Evolutionary conservation across 2,888 invertebrate species (phyloP).

Genomic region (Melanostoma mellinum): DNA sequence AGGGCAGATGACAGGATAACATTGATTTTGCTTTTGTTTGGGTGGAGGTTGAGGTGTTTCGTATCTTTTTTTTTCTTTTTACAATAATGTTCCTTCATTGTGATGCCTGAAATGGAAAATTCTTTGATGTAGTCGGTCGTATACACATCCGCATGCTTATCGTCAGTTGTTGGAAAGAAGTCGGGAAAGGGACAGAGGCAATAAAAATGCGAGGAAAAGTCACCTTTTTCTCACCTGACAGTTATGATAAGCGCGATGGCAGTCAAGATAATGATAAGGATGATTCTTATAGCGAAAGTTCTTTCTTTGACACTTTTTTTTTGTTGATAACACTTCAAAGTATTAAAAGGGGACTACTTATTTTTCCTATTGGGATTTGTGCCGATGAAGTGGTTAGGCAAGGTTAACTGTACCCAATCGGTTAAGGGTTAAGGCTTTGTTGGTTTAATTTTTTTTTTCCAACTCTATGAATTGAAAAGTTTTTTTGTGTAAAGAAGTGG

Average conservation of each 20-base stretch:
- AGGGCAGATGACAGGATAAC: constrained; percentile 49
- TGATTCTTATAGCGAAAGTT: constrained; percentile 27
- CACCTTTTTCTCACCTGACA: constrained; percentile 38
- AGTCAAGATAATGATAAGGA: constrained; percentile 42
- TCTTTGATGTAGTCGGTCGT: constrained; percentile 13
- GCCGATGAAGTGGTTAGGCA: too few relatives aligned
- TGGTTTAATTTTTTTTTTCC: too few relatives aligned
- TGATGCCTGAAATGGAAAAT: constrained; percentile 12
- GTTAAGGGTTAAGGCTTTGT: too few relatives aligned
- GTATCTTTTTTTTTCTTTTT: constrained; percentile 8
- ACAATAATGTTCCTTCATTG: constrained; percentile 5
- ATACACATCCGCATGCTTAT: constrained; percentile 12
- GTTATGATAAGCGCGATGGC: constrained; percentile 38
- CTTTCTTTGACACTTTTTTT: constrained; percentile 27
- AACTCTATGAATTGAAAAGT: too few relatives aligned
- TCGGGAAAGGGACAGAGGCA: not conserved
- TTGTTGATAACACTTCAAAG: too few relatives aligned
- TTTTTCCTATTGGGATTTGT: too few relatives aligned
- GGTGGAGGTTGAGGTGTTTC: not conserved
- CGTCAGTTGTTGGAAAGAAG: not conserved
- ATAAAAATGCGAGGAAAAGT: not conserved
- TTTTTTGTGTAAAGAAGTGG: too few relatives aligned
- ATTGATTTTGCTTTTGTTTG: constrained; percentile 33
- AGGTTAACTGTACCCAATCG: too few relatives aligned
- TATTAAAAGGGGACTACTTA: too few relatives aligned